Base-by-base conservation (phyloP, 2,888 invertebrate species). In the Cantharis flavilabris region DNA sequence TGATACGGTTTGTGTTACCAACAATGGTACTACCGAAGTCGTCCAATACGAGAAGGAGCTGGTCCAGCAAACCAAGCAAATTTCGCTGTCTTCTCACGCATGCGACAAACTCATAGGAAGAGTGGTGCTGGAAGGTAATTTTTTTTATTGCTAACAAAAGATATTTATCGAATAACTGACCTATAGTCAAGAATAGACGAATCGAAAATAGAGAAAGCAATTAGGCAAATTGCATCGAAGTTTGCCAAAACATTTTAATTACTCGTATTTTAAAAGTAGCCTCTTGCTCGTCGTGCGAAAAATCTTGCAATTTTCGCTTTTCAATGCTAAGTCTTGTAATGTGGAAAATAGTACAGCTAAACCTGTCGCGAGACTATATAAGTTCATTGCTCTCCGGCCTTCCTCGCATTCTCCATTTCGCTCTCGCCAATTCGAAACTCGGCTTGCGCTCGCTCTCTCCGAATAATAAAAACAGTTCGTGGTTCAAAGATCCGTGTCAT, bases 301-400 rank as follows among this genome's bases (percentile, higher is more conserved):
- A 75, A 78, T 78, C 76, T 81, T 79, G 76, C 81, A 82, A 75
- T 85, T 86, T 86, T 86, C 86, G 85, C 86, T 85, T 84, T 85
- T 82, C 76, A 83, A 74, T 76, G 76, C 74, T 79, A 76, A 73
- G 69, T 75, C 72, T 75, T 71, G 67, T 70, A 62, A 23, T 69
- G 71, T 80, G 82, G 86, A 49, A 88, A 87, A 87, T 88, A 84
- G 88, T 88, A 85, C 88, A 88, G 78, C 76, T 85, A 82, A 84
- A 84, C 89, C 89, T 86, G 84, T 86, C 84, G 84, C 86, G 90
- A 90, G 90, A 87, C 89, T 89, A 91, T 49, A 49, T 26, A 26
- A 67, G 91, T 91, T 90, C 91, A 89, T 91, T 91, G 91, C 90
- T 89, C 89, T 87, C 87, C 90, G 90, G 90, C 90, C 91, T 90